Evolutionary conservation across 2,797 vertebrate species (phyloP), one percentile per base, ranked within the genome.

Genomic region (Gallinago nigripennis): DNA sequence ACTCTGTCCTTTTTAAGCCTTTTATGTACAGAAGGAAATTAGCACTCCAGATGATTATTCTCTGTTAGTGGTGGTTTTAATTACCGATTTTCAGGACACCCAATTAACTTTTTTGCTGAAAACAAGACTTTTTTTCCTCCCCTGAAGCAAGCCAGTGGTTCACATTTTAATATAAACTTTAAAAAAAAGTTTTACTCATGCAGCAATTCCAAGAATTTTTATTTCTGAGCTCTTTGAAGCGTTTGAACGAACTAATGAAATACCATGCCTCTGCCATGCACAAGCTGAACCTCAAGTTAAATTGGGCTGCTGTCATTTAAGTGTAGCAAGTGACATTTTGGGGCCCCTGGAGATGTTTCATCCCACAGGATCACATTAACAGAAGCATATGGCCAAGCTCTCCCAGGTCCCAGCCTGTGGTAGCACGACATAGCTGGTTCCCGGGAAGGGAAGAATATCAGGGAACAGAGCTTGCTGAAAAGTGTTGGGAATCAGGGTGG

Each of bases 381-480:
- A 0, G 53, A 35, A 87, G 14, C 0, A 0, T 18, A 8, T 0
- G 0, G 39, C 63, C 41, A 7, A 0, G 0, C 20, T 50, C 5
- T 50, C 7, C 35, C 31, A 30, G 27, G 12, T 73, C 20, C 23
- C 87, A 58, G 56, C 25, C 27, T 64, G 60, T 2, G 0, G 61
- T 41, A 81, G 11, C 7, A 4, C 3, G 13, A 19, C 11, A 5
- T 30, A 3, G 3, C 31, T 41, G 24, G 15, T 92, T 20, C 31
- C 16, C 1, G 0, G 2, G 20, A 91, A 31, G 6, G 41, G 35
- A 61, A 61, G 45, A 63, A 18, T 39, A 31, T 0, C 2, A 4
- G 20, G 43, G 31, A 76, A 33, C 5, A 51, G 63, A 79, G 28
- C 63, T 72, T 88, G n/a, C 41, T 83, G 72, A 45, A 71, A 30